Evolutionary conservation across 2,888 invertebrate genomes (phyloP), one percentile per base, ranked within the genome.

Genomic region (Ophraella communa): DNA sequence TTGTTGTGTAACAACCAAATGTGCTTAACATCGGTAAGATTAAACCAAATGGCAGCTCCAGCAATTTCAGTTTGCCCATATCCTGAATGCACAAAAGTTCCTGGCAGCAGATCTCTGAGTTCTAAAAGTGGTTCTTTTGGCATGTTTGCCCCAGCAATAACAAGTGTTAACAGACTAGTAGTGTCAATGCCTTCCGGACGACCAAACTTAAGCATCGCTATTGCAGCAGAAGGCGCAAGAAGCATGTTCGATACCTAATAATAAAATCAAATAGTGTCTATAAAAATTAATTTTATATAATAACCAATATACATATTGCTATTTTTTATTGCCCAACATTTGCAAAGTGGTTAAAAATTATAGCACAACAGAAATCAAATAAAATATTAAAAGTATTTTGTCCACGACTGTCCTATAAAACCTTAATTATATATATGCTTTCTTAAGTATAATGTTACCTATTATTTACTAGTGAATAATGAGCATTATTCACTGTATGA

Each of bases 1-100:
- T 76, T 79, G 10, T 75, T 65, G 64, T 78, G 68, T 53, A 78
- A 51, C 4, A 71, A 54, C 23, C 78, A 55, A 3, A 72, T 62
- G 55, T 80, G 76, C 60, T 71, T 73, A 3, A 76, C 72, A 20
- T 72, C 63, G n/a, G 68, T 71, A 4, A 72, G 65, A 8, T 75
- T 71, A 65, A 79, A 82, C 11, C 58, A 17, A 0, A 74, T 74
- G 10, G 73, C 42, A 1, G 75, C 27, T n/a, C 81, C 81, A 3
- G 74, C 73, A 3, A 78, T 73, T 72, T 82, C 82, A 0, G 81
- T 77, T 70, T 79, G 80, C 1, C 81, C 82, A 62, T 80, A 82
- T 17, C 58, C 70, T 56, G 78, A 73, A 56, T 53, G 65, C 1
- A 80, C 70, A 58, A 77, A 74, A 0, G 79, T 77, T 4, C 79